phyloP scores from a whole-genome alignment of 2,797 vertebrate genomes.

The Alectoris magna region DNA sequence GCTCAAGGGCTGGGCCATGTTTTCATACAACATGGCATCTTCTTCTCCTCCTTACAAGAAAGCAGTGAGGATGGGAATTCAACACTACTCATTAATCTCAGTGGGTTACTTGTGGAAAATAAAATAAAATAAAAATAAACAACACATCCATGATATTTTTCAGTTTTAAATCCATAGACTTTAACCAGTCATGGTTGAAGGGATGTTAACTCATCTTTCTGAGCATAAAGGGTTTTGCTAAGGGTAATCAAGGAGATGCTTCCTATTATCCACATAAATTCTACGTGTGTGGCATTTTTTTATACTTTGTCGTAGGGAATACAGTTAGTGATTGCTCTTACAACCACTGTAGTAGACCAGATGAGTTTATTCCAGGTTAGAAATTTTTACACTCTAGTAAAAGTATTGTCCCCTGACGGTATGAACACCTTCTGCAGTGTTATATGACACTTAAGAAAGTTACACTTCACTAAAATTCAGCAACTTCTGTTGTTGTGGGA shows the following conservation, averaged over 20 bases:
- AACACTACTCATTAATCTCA: background rate
- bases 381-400: constrained; percentile 13
- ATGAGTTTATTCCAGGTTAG: constrained; percentile 44
- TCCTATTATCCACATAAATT: constrained; percentile 13
- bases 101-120: background rate
- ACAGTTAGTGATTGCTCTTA: background rate
- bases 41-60: background rate
- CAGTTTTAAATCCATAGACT: background rate
- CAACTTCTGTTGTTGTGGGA: constrained; percentile 60
- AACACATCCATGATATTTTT: background rate
- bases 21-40: background rate
- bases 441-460: constrained; percentile 44
- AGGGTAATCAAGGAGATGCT: background rate
- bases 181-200: background rate
- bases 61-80: background rate
- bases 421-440: constrained; percentile 11
- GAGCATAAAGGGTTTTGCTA: background rate
- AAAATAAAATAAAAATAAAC: background rate
- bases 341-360: background rate
- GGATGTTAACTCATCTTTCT: background rate
- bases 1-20: background rate
- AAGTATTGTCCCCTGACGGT: constrained; percentile 3
- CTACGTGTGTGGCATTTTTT: background rate
- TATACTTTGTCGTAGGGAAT: background rate
- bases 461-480: constrained; percentile 52